Conservation (phyloP, 2,113 vertebrate species). For the Herpetotheres cachinnans region DNA sequence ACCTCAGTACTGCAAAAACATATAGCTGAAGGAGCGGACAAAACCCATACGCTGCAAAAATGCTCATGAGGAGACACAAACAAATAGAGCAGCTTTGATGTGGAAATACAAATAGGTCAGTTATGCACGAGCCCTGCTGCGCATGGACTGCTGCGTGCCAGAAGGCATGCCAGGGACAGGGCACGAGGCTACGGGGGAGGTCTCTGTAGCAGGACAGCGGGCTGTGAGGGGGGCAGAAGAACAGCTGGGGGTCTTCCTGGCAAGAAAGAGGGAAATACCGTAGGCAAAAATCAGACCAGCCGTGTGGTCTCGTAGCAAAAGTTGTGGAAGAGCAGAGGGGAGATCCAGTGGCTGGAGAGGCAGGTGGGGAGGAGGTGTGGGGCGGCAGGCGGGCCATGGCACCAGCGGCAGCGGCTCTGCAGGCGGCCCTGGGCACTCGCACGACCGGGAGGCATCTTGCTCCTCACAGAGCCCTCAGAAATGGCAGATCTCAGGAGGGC, state of each 20-base stretch:
- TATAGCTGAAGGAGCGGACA: not conserved
- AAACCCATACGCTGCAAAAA: not conserved
- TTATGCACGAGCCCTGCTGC: not conserved
- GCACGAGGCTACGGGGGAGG: not conserved
- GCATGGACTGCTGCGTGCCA: not conserved
- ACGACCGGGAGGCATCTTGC: accelerated
- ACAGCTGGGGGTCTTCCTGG: not conserved
- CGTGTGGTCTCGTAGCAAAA: not conserved
- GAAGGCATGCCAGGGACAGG: not conserved
- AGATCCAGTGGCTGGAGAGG: not conserved
- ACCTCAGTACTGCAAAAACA: not conserved
- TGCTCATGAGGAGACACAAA: not conserved
- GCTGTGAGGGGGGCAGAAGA: not conserved
- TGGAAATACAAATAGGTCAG: not conserved
- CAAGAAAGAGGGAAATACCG: not conserved
- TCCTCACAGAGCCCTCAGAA: not conserved
- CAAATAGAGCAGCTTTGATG: not conserved
- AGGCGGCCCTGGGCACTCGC: not conserved
- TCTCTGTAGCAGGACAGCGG: not conserved
- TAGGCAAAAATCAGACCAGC: not conserved
- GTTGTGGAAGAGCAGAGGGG: not conserved
- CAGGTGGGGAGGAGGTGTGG: accelerated
- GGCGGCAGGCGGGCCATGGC: not conserved
- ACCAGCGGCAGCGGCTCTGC: not conserved
- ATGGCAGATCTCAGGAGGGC: not conserved